Evolutionary conservation across 2,797 vertebrate genomes (phyloP), one percentile per base, ranked within the genome.

Genomic region (Aulostomus chinensis): DNA sequence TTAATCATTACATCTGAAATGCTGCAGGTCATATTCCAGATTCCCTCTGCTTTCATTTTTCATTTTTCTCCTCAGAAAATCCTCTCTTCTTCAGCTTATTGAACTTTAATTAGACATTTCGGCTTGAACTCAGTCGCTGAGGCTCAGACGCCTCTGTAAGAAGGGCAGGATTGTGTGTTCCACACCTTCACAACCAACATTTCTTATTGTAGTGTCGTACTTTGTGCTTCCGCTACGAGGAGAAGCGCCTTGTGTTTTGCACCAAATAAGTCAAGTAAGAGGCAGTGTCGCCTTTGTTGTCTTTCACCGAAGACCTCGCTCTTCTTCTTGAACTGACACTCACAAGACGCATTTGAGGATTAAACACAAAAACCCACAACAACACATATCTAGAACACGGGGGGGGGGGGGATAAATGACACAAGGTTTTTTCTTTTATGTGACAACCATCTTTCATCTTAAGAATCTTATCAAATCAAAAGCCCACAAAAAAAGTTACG

Each of bases 21-120:
- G 18, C 53, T 68, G 52, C 64, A 53, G 59, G 58, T 63, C 38
- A 57, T 42, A 59, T 66, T 50, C 49, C 35, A 37, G 28, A 76
- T 56, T 70, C 40, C 34, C 32, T 70, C 39, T 53, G 36, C 35
- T 46, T 42, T 6, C 22, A 11, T 49, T 64, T 46, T 42, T 6
- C 22, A 11, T 49, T 64, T 29, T 24, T 41, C 34, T 54, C 41
- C 52, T 49, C 28, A 30, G 38, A 70, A 75, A 51, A 30, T 47
- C 35, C 7, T 53, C 36, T 37, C 12, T 9, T 34, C 67, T 67
- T 22, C 34, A 4, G 32, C 57, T 45, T 40, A 41, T 57, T 75
- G 60, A 70, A 68, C 43, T 76, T 79, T 62, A 85, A 83, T 84
- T 77, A 68, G 57, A 85, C 39, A 15, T 64, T 66, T 74, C 36